phyloP scores from a whole-genome alignment of 2,888 invertebrate species.

The Pterobdella sp. region DNA sequence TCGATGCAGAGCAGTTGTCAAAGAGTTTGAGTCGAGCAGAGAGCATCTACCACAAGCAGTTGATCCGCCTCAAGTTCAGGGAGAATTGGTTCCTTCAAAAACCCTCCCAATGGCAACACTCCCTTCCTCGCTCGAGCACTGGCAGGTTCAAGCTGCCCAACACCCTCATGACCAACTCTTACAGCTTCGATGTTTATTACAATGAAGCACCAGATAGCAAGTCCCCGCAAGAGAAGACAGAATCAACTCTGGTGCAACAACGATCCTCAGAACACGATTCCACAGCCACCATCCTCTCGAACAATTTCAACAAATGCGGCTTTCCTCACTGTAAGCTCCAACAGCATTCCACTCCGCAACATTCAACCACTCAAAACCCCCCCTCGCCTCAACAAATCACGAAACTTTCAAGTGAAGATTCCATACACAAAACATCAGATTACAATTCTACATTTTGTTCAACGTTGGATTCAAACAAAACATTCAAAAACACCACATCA shows the following conservation, averaged over 20 bases:
- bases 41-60: slow-evolving; percentile 64
- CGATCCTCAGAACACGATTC: background rate
- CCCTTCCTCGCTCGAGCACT: background rate
- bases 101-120: slow-evolving; percentile 6
- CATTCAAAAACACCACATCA: background rate
- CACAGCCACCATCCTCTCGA: background rate
- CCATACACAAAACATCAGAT: background rate
- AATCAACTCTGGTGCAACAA: background rate
- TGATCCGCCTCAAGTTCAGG: slow-evolving; percentile 88
- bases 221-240: background rate
- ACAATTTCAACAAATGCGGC: background rate
- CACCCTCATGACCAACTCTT: background rate
- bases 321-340: background rate
- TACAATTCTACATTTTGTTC: slow-evolving; percentile 1
- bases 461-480: background rate
- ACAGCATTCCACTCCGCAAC: background rate
- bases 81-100: slow-evolving; percentile 78
- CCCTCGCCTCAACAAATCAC: background rate
- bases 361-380: background rate
- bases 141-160: background rate
- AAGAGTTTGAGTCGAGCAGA: slow-evolving; percentile 47
- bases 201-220: no score
- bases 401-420: background rate
- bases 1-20: background rate
- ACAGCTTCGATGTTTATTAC: background rate